Evolutionary conservation across 2,797 vertebrate species (phyloP), one percentile per base, ranked within the genome.

Genomic region (Siniperca obscura): DNA sequence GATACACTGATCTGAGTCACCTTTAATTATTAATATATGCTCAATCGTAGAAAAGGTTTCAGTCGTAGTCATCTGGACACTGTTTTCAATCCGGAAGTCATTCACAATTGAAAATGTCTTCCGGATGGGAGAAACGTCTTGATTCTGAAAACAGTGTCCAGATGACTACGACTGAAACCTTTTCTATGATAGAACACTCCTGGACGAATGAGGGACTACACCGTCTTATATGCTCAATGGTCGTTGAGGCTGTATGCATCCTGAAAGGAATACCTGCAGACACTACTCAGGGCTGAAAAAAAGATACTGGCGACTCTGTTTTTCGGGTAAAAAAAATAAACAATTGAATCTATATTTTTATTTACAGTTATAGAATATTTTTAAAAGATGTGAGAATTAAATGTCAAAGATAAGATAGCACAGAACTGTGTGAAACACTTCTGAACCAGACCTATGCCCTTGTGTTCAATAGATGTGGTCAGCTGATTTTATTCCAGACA

Each of bases 401-500:
- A 27, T 5, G 0, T 19, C 36, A 30, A 72, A 48, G 56, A 17
- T 60, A 10, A 42, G 68, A 57, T 27, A 16, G 44, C 30, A 38
- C 12, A 14, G 42, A 17, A 17, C n/a, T 71, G 3, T 57, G 16
- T 70, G 53, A 69, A 53, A 52, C 50, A 52, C 56, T n/a, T 6
- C 19, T 53, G 57, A 34, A 61, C 3, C 48, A 53, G 36, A 55
- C 21, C 19, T n/a, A 34, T 1, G 4, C 22, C 14, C 14, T 69
- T 74, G 74, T 55, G 8, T 50, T 75, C 10, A 55, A 7, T 27
- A 22, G 14, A 21, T 22, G 27, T 44, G 44, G 21, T 76, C 56
- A 9, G 55, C 59, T 76, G 67, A 80, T 74, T 72, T 66, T 71
- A 86, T 78, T 36, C 55, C 67, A 79, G 57, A 80, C 48, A 10